Conservation (phyloP, 2,888 invertebrate species). For the Isoperla grammatica region DNA sequence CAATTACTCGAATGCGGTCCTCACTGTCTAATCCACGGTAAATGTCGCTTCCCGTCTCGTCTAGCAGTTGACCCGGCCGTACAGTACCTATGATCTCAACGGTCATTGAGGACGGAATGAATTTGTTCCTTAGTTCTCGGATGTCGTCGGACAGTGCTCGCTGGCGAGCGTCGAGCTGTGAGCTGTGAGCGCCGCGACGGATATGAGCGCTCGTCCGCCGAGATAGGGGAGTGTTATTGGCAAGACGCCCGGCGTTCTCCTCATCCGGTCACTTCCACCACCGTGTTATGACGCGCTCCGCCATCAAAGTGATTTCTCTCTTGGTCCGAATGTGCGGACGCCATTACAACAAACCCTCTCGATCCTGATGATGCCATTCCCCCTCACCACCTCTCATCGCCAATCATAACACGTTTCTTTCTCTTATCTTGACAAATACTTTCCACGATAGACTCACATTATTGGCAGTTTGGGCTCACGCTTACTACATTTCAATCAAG, state of each 20-base stretch:
- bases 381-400: not conserved
- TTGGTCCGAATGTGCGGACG: not conserved
- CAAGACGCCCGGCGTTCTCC: slow-evolving; percentile 22
- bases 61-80: no score
- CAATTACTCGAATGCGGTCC: no score
- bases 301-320: slow-evolving; percentile 29
- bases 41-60: no score
- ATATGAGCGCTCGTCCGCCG: slow-evolving; percentile 1
- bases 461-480: not conserved
- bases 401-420: slow-evolving; percentile 6
- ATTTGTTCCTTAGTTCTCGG: not conserved
- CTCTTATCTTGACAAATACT: not conserved
- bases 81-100: no score
- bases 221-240: slow-evolving; percentile 16
- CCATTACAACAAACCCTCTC: not conserved
- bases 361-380: slow-evolving; percentile 5
- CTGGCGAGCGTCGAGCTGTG: not conserved
- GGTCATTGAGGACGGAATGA: not conserved
- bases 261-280: slow-evolving; percentile 3
- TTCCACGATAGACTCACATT: not conserved
- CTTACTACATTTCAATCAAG: not conserved
- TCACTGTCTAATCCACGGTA: no score
- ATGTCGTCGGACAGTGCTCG: not conserved
- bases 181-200: not conserved
- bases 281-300: slow-evolving; percentile 26